phyloP scores from a whole-genome alignment of 2,113 vertebrate genomes.

The Cisticola juncidis region DNA sequence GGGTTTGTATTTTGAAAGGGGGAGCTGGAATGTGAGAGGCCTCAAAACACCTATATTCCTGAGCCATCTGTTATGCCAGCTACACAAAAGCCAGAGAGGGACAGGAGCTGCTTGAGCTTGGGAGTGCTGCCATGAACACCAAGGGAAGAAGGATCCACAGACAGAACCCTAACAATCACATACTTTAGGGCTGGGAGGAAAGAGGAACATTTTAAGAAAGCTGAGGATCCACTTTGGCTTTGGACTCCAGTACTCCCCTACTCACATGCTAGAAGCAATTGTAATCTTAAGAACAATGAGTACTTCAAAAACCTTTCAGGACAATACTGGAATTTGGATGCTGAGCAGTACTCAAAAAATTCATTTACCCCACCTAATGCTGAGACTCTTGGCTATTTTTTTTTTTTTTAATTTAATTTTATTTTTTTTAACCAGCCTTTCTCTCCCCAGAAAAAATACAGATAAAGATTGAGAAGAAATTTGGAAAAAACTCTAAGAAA shows the following conservation, averaged over 20 bases:
- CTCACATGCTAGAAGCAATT: neutral
- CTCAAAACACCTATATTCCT: neutral
- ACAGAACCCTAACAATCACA: neutral
- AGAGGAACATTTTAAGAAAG: neutral
- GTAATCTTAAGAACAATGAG: neutral
- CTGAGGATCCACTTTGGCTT: neutral
- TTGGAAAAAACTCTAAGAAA: neutral
- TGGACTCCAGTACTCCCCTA: neutral
- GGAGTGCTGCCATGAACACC: neutral
- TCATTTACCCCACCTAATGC: neutral
- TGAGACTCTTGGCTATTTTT: neutral
- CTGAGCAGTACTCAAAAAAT: neutral
- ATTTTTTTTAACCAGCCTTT: neutral
- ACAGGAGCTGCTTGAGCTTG: neutral
- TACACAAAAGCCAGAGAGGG: neutral
- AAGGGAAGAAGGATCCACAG: neutral
- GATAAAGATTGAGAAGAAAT: neutral
- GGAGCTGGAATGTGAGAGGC: constrained; percentile 15
- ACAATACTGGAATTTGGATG: neutral
- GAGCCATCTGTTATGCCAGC: constrained; percentile 16
- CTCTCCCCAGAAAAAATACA: neutral
- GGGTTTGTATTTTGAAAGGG: constrained; percentile 6
- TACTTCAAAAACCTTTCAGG: neutral
- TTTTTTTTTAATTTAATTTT: neutral
- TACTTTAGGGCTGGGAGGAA: neutral